These are phyloP conservation scores for Drosophila baimaii DNA, from an alignment of 1,140 invertebrate genomes.

Conservation along the genomic window DNA sequence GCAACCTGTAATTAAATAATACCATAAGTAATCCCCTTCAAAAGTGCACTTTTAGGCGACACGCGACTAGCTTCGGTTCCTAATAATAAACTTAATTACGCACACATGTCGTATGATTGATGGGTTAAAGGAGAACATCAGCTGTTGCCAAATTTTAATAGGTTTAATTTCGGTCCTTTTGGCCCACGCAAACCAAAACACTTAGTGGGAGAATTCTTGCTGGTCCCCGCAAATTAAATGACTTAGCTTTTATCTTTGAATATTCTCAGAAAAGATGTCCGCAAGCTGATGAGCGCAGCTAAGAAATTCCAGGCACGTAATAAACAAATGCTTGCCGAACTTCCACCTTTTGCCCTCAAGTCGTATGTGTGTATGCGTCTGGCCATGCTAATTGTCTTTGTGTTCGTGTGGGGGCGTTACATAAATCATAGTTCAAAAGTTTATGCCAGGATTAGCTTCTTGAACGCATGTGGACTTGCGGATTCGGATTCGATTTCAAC, in stretches of 20 bases:
- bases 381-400: constrained; percentile 56
- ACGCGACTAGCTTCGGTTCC: constrained; percentile 25
- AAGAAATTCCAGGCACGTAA: constrained; percentile 72
- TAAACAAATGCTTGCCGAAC: constrained; percentile 62
- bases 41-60: neutral
- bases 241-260: constrained; percentile 45
- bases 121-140: constrained; percentile 17
- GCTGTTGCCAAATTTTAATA: constrained; percentile 32
- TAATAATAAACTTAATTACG: constrained; percentile 21
- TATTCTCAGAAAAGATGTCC: constrained; percentile 24
- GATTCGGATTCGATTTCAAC: constrained; percentile 37
- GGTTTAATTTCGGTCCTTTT: constrained; percentile 25
- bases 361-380: constrained; percentile 8
- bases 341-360: constrained; percentile 47
- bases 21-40: neutral
- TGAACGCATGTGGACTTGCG: constrained; percentile 58
- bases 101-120: constrained; percentile 63
- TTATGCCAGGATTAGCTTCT: constrained; percentile 69
- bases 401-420: constrained; percentile 38
- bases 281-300: constrained; percentile 23
- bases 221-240: constrained; percentile 41
- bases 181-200: neutral
- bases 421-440: constrained; percentile 82
- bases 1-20: neutral
- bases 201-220: constrained; percentile 8